Evolutionary conservation across 2,797 vertebrate genomes (phyloP), one percentile per base, ranked within the genome.

Genomic region (Sebastes nivosus): DNA sequence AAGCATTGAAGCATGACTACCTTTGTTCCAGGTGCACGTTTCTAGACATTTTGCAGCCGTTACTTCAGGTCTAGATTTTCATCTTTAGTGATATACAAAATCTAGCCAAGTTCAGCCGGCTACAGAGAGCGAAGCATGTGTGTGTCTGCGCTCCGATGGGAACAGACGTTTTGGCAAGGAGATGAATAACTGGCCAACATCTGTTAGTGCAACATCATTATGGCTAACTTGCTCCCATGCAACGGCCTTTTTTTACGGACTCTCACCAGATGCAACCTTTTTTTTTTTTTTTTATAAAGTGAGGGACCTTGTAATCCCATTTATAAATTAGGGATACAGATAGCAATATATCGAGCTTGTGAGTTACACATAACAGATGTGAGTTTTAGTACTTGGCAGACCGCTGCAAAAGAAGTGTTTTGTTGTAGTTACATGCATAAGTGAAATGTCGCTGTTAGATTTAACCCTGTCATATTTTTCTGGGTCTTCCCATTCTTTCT

Each of bases 181-280:
- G 88, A 92, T 90, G 88, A 95, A 95, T 90, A 90, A 89, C 94
- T 95, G 92, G 92, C 93, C 93, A 94, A 93, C 94, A 96, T 96
- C 96, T 96, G 94, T 95, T 96, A 94, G 93, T 92, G 82, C 92
- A 95, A 86, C 93, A 94, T 95, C 92, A 95, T 96, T 95, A 93
- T 75, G 75, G 88, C 76, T 84, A 92, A 89, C 91, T 88, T 87
- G 85, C 90, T 92, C 87, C 82, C 88, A 88, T 89, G 82, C 86
- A 60, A 75, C 54, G 57, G 85, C 84, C 79, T 88, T 92, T 57
- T 92, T 57, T 92, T 87, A 86, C 88, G 32, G 90, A 91, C 82
- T 88, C 73, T 85, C 72, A 86, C 90, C 92, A 94, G 90, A 94
- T 94, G 91, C 90, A 88, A 8, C 32, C 32, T 69, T 46, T 67